Evolutionary conservation across 2,888 invertebrate species (phyloP), one percentile per base, ranked within the genome.

Genomic region (Cryptosula pallasiana): DNA sequence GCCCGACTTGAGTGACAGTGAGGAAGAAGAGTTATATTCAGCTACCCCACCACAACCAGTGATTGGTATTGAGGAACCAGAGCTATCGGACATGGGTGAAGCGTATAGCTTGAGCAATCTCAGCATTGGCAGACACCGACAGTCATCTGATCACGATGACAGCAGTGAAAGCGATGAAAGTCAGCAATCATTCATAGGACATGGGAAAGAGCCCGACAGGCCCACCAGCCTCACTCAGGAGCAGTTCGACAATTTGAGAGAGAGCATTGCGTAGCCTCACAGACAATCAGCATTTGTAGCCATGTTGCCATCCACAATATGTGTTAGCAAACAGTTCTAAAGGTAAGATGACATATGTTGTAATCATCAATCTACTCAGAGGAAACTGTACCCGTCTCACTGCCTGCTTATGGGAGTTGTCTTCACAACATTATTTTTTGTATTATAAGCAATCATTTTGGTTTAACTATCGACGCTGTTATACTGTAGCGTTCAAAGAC

Each of bases 221-320:
- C 45, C 45, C 45, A 20, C 63, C 9, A 32, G 32, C n/a, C 32
- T 63, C 34, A 63, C 63, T 34, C 63, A 63, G n/a, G 63, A 63
- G 32, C 32, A 63, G 32, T 63, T 63, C 32, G 63, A 63, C 63
- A 63, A 63, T 63, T 13, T 63, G 63, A 27, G 63, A 13, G 63
- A 63, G n/a, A 63, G 63, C 32, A 27, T 63, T 13, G 63, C 63
- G 32, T 63, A 32, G n/a, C 27, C 57, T 23, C 20, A 57, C n/a
- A 9, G 57, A 57, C 5, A 45, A 45, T 45, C 45, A 45, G 9
- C 20, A n/a, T n/a, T n/a, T n/a, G n/a, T n/a, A n/a, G n/a, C n/a
- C n/a, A n/a, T n/a, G n/a, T n/a, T n/a, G n/a, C n/a, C n/a, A n/a
- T n/a, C n/a, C n/a, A n/a, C n/a, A n/a, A n/a, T n/a, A n/a, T n/a